These are phyloP conservation scores for Euzetes globulus DNA, from an alignment of 2,888 invertebrate genomes.

Conservation along the genomic window DNA sequence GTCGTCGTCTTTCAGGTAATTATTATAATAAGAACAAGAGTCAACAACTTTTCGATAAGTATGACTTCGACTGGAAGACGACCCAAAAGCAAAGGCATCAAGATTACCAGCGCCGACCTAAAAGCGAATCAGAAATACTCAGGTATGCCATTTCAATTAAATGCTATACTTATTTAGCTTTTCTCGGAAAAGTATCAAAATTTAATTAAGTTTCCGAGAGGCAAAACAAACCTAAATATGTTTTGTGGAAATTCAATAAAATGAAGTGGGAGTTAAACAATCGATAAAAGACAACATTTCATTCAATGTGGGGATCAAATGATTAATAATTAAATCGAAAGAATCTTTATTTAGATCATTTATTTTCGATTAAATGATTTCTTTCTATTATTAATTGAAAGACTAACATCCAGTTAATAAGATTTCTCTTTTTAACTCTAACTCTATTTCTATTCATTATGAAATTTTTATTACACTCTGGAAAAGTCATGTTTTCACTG, in stretches of 20 bases:
- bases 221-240: neutral
- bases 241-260: too few species aligned
- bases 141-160: neutral
- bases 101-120: neutral
- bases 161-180: neutral
- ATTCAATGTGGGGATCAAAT: neutral
- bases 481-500: too few species aligned
- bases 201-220: neutral
- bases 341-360: too few species aligned
- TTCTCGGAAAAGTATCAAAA: neutral
- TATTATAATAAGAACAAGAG: neutral
- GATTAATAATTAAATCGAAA: too few species aligned
- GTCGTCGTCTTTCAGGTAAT: slow-evolving; percentile 2
- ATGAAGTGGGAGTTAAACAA: too few species aligned
- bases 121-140: slow-evolving; percentile 16
- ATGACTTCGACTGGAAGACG: slow-evolving; percentile 18
- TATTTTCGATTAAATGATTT: too few species aligned
- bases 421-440: too few species aligned
- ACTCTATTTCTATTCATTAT: too few species aligned
- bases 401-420: too few species aligned
- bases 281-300: neutral
- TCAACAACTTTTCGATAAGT: neutral
- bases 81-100: slow-evolving; percentile 5
- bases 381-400: too few species aligned
- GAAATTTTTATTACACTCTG: too few species aligned